A percentile compares a stretch with the other conserved stretches of the same genome.
These are phyloP conservation scores for Cephus spinipes DNA, from an alignment of 2,888 invertebrate genomes.

Conservation along the genomic window DNA sequence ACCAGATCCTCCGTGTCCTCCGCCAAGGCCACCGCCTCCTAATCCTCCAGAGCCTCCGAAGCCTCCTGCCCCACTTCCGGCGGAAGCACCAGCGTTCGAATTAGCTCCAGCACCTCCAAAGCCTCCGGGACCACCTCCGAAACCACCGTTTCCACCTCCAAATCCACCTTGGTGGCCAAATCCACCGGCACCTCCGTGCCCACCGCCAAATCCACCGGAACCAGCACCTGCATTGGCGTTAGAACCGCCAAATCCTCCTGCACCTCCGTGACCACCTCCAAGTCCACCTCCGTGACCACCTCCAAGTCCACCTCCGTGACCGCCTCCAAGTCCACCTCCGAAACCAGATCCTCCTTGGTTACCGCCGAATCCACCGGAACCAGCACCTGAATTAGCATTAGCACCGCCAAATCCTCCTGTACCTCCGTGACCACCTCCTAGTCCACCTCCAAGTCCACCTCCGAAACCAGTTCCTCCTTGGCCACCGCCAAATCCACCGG, in stretches of 20 bases:
- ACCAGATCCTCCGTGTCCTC: constrained; percentile 9
- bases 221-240: constrained; percentile 15
- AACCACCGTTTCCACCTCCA: constrained; percentile 4
- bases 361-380: constrained; percentile 6
- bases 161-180: constrained; percentile 14
- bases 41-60: not conserved
- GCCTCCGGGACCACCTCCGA: constrained; percentile 15
- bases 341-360: not conserved
- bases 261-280: constrained; percentile 15
- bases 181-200: constrained; percentile 11
- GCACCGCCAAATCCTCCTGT: constrained; percentile 15
- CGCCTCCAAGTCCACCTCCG: constrained; percentile 17
- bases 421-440: constrained; percentile 9
- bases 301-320: constrained; percentile 17
- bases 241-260: constrained; percentile 21
- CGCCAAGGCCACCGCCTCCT: constrained; percentile 5
- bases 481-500: constrained; percentile 10
- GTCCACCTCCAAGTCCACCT: constrained; percentile 11
- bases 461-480: constrained; percentile 7
- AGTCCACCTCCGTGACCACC: constrained; percentile 17
- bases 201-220: constrained; percentile 16
- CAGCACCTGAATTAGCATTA: not conserved
- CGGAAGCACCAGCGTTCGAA: not conserved
- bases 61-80: constrained; percentile 13
- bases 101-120: constrained; percentile 16